These are phyloP conservation scores for Epistrophe grossulariae DNA, from an alignment of 2,888 invertebrate genomes.

Conservation along the genomic window DNA sequence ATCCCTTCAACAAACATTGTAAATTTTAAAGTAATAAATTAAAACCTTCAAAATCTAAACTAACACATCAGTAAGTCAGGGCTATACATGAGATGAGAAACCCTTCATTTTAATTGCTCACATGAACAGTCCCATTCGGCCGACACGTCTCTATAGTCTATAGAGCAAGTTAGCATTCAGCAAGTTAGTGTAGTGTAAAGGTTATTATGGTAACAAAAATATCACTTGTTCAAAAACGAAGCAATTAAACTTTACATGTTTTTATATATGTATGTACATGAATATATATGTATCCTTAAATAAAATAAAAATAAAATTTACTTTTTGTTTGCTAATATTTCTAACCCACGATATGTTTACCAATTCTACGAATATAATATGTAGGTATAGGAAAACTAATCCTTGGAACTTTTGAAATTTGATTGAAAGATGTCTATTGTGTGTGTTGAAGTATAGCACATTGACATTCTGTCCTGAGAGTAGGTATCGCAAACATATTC, in stretches of 20 bases:
- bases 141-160: not conserved
- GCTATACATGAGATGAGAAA: not conserved
- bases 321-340: not conserved
- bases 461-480: not conserved
- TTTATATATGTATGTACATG: too few relatives aligned
- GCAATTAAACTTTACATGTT: slow-evolving; percentile 17
- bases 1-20: not conserved
- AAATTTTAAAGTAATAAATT: not conserved
- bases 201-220: not conserved
- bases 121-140: not conserved
- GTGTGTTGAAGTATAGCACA: not conserved
- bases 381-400: slow-evolving; percentile 5
- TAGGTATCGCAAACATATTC: not conserved
- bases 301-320: not conserved
- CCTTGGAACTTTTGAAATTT: slow-evolving; percentile 35
- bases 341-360: not conserved
- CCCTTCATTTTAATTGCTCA: slow-evolving; percentile 1
- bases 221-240: not conserved
- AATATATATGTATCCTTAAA: too few relatives aligned
- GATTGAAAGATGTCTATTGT: slow-evolving; percentile 50
- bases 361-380: not conserved
- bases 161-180: not conserved
- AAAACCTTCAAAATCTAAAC: not conserved
- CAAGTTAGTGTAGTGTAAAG: too few relatives aligned
- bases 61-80: not conserved